These are phyloP conservation scores for Oxyruncus cristatus DNA, from an alignment of 2,113 vertebrate genomes.

Conservation along the genomic window DNA sequence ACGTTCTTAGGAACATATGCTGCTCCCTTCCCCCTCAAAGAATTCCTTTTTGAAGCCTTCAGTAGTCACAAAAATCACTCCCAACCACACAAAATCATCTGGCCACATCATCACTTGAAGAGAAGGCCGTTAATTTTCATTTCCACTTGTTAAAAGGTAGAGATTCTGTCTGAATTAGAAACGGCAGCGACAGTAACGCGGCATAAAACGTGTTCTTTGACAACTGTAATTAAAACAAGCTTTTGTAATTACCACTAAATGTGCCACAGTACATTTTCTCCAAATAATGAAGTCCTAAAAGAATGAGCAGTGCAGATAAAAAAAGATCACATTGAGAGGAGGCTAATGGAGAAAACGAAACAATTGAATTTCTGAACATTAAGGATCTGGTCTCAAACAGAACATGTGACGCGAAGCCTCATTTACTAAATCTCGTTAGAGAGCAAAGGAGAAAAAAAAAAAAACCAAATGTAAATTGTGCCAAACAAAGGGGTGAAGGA, in stretches of 20 bases:
- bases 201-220: neutral
- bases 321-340: neutral
- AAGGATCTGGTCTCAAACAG: neutral
- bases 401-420: neutral
- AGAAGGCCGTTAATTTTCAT: neutral
- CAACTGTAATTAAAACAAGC: constrained; percentile 57
- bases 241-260: constrained; percentile 43
- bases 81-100: neutral
- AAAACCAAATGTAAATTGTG: neutral
- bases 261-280: constrained; percentile 11
- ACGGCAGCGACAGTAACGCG: neutral
- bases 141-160: constrained; percentile 4
- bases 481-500: neutral
- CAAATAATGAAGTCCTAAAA: constrained; percentile 46
- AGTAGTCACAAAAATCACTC: neutral
- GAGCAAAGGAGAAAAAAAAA: neutral
- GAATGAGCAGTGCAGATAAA: neutral
- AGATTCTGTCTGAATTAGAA: neutral
- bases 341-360: neutral
- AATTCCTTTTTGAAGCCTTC: neutral
- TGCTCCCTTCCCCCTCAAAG: neutral
- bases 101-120: neutral
- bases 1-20: neutral
- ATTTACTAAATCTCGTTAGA: neutral
- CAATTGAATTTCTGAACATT: neutral